Base-by-base conservation (phyloP, 2,797 vertebrate species). In the Falco biarmicus region DNA sequence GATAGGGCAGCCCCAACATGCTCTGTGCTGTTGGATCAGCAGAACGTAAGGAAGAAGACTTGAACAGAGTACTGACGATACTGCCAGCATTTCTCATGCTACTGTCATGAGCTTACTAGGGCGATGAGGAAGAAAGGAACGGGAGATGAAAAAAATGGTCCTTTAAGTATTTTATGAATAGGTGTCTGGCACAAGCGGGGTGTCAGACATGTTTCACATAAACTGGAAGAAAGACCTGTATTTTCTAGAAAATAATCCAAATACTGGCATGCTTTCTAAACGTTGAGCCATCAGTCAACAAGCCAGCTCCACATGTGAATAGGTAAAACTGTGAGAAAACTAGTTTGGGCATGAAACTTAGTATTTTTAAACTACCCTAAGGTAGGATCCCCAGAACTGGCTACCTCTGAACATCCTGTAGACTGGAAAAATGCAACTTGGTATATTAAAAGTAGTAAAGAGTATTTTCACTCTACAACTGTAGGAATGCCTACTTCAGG, bases 301-400 rank as follows among this genome's bases (percentile, higher is more conserved):
- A 41, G 6, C 5, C 39, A 82, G 12, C 28, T 76, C 28, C 34
- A 73, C 6, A 32, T 3, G 9, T 3, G 12, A 39, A 29, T 0
- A 50, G 9, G 25, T 20, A 56, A 78, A 86, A 60, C 7, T 43
- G 15, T 12, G 9, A 53, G 31, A 91, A 95, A 92, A 34, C 29
- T 41, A 0, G 20, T 69, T 50, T 69, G 10, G 8, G 2, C n/a
- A 5, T 43, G 24, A 10, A 76, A 79, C 1, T 29, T 31, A 22
- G 18, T 28, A 21, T 21, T 65, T 77, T 61, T 74, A n/a, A 83
- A 61, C 3, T 69, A 11, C 4, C 5, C 11, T 37, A 60, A n/a
- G 5, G 5, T 3, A 39, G 11, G 4, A 3, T 74, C 9, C 9
- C 16, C 12, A 60, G 18, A 66, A 37, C 18, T 26, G 43, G 7